Percentiles rank a stretch among this genome's conserved stretches.
Evolutionary conservation across 2,113 vertebrate species (phyloP).

Genomic region (Entomyzon cyanotis): DNA sequence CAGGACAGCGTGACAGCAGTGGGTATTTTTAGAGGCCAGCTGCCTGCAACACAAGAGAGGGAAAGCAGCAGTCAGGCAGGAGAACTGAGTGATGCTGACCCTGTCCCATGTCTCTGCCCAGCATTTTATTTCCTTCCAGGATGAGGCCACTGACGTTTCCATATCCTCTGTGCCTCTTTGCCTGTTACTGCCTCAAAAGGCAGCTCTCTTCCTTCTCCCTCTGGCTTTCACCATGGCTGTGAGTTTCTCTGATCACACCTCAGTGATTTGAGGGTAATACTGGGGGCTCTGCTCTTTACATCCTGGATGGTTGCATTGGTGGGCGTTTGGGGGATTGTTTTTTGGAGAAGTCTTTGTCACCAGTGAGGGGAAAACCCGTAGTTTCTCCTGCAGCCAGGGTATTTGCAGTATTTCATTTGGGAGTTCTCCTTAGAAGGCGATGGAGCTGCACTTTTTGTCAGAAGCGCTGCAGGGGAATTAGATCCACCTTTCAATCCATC

Average conservation of each 20-base stretch:
- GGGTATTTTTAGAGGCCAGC: conserved; percentile 66
- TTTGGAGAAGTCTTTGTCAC: neutral
- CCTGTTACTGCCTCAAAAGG: neutral
- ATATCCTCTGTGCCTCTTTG: neutral
- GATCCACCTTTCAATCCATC: neutral
- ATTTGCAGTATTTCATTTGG: neutral
- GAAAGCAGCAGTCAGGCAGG: neutral
- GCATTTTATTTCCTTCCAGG: neutral
- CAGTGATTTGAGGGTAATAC: neutral
- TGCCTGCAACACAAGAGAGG: conserved; percentile 34
- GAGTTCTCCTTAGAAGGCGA: neutral
- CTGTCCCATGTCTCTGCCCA: neutral
- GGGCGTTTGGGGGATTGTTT: neutral
- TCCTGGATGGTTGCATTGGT: neutral
- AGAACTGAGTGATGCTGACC: neutral
- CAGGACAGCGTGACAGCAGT: neutral
- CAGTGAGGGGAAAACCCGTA: neutral
- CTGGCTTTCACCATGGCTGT: neutral
- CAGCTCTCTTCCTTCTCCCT: neutral
- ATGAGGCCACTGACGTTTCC: neutral
- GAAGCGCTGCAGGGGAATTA: neutral
- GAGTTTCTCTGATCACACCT: neutral
- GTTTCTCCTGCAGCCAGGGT: neutral
- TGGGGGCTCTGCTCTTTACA: fast-evolving
- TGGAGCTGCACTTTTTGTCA: fast-evolving